Percentiles rank a stretch among this genome's conserved stretches.
Evolutionary conservation across 1,140 invertebrate species (phyloP).

Genomic region (Stegodyphus mimosarum): DNA sequence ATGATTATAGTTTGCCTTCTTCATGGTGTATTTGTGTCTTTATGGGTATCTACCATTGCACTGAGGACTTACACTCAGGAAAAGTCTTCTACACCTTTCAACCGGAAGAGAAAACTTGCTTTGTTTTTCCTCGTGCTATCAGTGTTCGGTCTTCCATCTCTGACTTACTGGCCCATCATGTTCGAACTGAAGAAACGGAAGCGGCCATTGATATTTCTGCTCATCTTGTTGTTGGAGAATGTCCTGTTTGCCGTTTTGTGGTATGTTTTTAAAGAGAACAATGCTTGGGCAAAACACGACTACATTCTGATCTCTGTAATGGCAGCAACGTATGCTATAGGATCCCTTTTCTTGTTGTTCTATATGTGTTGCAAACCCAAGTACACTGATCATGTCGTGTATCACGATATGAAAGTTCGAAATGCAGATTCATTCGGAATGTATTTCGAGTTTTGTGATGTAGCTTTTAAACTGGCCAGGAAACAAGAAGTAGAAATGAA

Average conservation of each 20-base stretch:
- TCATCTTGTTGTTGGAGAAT: slow-evolving; percentile 62
- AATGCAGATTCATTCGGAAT: slow-evolving; percentile 64
- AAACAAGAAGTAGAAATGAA: slow-evolving; percentile 38
- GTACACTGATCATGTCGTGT: slow-evolving; percentile 63
- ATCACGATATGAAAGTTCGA: slow-evolving; percentile 62
- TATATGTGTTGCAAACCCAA: slow-evolving; percentile 64
- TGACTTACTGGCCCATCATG: slow-evolving; percentile 65
- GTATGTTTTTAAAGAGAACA: slow-evolving; percentile 36
- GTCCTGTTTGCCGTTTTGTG: slow-evolving; percentile 56
- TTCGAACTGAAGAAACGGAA: slow-evolving; percentile 64
- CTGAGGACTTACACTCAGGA: slow-evolving; percentile 30
- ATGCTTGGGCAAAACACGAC: slow-evolving; percentile 14
- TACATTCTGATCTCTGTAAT: not conserved
- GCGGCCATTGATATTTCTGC: slow-evolving; percentile 63
- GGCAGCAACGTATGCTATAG: slow-evolving; percentile 21
- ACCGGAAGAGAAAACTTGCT: slow-evolving; percentile 2
- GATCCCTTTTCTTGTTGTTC: slow-evolving; percentile 61
- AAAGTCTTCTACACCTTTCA: slow-evolving; percentile 8
- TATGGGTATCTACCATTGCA: slow-evolving; percentile 62
- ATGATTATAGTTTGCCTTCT: slow-evolving; percentile 59
- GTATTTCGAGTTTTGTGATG: slow-evolving; percentile 65
- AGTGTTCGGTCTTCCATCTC: slow-evolving; percentile 65
- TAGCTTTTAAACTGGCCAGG: slow-evolving; percentile 63
- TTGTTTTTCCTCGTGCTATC: slow-evolving; percentile 61
- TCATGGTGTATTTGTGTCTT: slow-evolving; percentile 60